These are phyloP conservation scores for Fulmarus glacialis DNA, from an alignment of 2,113 vertebrate genomes.

Conservation along the genomic window DNA sequence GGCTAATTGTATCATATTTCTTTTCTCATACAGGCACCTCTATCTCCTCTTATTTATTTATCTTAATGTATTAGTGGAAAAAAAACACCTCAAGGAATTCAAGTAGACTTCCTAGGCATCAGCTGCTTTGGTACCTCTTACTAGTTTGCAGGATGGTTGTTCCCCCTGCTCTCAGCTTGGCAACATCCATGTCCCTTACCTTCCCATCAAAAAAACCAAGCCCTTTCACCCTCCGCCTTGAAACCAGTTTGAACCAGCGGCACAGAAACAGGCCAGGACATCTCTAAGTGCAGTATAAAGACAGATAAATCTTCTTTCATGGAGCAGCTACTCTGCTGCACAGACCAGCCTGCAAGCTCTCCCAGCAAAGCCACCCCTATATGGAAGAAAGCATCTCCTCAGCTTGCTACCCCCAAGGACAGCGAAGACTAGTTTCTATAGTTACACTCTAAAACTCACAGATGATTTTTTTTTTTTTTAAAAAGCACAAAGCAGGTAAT, in stretches of 20 bases:
- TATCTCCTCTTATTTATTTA: not conserved
- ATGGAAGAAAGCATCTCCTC: not conserved
- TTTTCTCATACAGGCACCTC: not conserved
- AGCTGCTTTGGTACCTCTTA: not conserved
- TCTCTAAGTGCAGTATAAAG: not conserved
- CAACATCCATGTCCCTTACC: rapidly evolving
- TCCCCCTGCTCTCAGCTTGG: not conserved
- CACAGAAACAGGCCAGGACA: not conserved
- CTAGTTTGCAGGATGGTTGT: not conserved
- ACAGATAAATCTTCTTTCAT: not conserved
- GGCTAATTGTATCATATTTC: rapidly evolving
- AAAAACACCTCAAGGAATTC: not conserved
- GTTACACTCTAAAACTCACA: not conserved
- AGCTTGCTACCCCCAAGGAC: not conserved
- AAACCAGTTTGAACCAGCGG: not conserved
- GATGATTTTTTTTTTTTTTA: not conserved
- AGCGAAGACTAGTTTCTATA: not conserved
- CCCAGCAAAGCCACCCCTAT: not conserved
- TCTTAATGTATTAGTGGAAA: not conserved
- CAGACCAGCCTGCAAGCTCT: not conserved
- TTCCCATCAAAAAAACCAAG: not conserved
- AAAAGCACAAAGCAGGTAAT: not conserved
- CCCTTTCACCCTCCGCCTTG: not conserved
- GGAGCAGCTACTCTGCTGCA: not conserved
- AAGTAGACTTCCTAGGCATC: not conserved